These are phyloP conservation scores for Otus scops DNA, from an alignment of 2,797 vertebrate species.

Conservation along the genomic window DNA sequence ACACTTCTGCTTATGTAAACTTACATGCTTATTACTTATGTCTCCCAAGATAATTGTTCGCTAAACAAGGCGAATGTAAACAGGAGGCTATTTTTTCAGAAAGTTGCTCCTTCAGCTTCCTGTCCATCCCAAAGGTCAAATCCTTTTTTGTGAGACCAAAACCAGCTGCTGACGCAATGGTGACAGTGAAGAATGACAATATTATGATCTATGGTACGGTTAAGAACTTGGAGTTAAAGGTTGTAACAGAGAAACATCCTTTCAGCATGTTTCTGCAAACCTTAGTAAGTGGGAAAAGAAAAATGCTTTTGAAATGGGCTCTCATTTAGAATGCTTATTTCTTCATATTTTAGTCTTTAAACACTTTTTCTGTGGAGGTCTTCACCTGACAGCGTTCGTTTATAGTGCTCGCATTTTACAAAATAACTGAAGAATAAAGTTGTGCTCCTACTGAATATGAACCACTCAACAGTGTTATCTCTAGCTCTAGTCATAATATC, in stretches of 20 bases:
- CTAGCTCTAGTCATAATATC: not conserved
- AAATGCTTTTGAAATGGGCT: not conserved
- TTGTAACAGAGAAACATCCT: constrained; percentile 47
- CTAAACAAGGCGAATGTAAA: constrained; percentile 47
- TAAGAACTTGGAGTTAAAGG: constrained; percentile 26
- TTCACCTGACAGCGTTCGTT: not conserved
- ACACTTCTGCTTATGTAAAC: constrained; percentile 57
- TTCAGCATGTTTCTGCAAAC: constrained; percentile 59
- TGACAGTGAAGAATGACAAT: constrained; percentile 46
- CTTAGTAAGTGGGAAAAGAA: not conserved
- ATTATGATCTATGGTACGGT: constrained; percentile 41
- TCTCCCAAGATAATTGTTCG: constrained; percentile 64
- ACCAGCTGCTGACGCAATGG: constrained; percentile 40
- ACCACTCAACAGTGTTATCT: not conserved
- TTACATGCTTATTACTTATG: constrained; percentile 54
- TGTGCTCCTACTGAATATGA: not conserved
- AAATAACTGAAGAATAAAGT: not conserved
- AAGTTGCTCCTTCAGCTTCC: constrained; percentile 57
- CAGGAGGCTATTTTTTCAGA: constrained; percentile 56
- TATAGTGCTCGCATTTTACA: not conserved
- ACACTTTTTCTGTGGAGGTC: not conserved
- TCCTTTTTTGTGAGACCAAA: constrained; percentile 55
- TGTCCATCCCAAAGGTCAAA: constrained; percentile 52
- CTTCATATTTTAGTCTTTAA: not conserved
- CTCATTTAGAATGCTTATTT: not conserved